Conservation (phyloP, 2,113 vertebrate genomes). For the Vulpes lagopus region DNA sequence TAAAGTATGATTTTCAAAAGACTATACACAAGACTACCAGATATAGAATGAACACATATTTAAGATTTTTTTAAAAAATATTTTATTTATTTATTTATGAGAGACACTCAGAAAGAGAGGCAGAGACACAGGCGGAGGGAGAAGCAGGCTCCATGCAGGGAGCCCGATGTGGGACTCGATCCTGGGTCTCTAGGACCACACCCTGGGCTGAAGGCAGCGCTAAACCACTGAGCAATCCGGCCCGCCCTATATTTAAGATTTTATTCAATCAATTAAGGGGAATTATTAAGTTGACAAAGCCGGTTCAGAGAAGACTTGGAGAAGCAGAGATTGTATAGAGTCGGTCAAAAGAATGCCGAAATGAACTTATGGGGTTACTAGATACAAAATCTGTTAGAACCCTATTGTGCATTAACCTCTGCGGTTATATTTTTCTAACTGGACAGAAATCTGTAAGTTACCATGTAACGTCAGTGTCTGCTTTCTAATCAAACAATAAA, state of each 20-base stretch:
- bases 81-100: too few relatives aligned
- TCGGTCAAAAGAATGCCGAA: not conserved
- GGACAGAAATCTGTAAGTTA: slow-evolving; percentile 17
- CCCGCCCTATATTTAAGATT: not conserved
- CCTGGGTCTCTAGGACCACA: too few relatives aligned
- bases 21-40: not conserved
- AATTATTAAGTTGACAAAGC: not conserved
- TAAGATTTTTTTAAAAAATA: too few relatives aligned
- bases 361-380: not conserved
- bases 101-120: too few relatives aligned
- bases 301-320: slow-evolving; percentile 10
- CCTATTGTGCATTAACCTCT: not conserved
- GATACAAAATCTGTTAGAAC: not conserved
- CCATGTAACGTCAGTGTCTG: not conserved
- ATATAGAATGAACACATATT: not conserved
- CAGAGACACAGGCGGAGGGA: too few relatives aligned
- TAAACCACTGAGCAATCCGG: too few relatives aligned
- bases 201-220: too few relatives aligned
- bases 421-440: not conserved
- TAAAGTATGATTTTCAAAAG: slow-evolving; percentile 17
- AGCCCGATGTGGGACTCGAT: too few relatives aligned
- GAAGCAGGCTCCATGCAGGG: too few relatives aligned
- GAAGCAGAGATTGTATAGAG: not conserved
- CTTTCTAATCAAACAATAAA: slow-evolving; percentile 33
- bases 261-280: not conserved